Evolutionary conservation across 2,113 vertebrate genomes (phyloP).

Genomic region (Paramisgurnus dabryanus): DNA sequence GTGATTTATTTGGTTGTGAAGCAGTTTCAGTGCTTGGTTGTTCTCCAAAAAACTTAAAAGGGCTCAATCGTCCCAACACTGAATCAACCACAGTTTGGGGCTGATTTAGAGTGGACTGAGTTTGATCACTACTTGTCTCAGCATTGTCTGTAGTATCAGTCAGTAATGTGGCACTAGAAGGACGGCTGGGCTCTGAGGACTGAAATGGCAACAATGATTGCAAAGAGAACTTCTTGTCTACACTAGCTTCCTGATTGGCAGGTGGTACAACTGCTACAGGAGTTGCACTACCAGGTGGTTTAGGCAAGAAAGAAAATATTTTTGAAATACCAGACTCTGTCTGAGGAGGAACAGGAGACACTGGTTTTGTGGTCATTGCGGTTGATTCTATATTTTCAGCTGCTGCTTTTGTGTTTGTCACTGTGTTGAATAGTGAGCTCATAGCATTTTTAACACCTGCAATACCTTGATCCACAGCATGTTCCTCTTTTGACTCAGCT

Average conservation of each 20-base stretch:
- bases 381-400: slow-evolving; percentile 59
- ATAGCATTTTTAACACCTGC: slow-evolving; percentile 82
- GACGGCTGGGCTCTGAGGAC: slow-evolving; percentile 55
- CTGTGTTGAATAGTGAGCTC: slow-evolving; percentile 81
- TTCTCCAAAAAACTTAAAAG: slow-evolving; percentile 77
- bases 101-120: slow-evolving; percentile 56
- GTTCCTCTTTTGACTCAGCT: slow-evolving; percentile 64
- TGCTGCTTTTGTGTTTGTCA: slow-evolving; percentile 79
- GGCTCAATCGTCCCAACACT: slow-evolving; percentile 81
- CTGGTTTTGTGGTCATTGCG: slow-evolving; percentile 58
- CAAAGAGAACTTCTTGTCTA: slow-evolving; percentile 72
- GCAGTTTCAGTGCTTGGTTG: slow-evolving; percentile 47
- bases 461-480: slow-evolving; percentile 66
- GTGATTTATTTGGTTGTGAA: slow-evolving; percentile 50
- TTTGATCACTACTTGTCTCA: slow-evolving; percentile 28
- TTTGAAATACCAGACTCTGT: slow-evolving; percentile 74
- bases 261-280: slow-evolving; percentile 69
- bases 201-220: slow-evolving; percentile 73
- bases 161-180: slow-evolving; percentile 42
- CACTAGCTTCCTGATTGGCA: slow-evolving; percentile 64
- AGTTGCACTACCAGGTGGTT: slow-evolving; percentile 60
- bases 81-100: slow-evolving; percentile 80
- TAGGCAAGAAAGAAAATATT: slow-evolving; percentile 72
- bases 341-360: slow-evolving; percentile 55
- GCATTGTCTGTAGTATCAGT: slow-evolving; percentile 48